Evolutionary conservation across 2,113 vertebrate species (phyloP), one percentile per base, ranked within the genome.

Genomic region (Chiloscyllium plagiosum): DNA sequence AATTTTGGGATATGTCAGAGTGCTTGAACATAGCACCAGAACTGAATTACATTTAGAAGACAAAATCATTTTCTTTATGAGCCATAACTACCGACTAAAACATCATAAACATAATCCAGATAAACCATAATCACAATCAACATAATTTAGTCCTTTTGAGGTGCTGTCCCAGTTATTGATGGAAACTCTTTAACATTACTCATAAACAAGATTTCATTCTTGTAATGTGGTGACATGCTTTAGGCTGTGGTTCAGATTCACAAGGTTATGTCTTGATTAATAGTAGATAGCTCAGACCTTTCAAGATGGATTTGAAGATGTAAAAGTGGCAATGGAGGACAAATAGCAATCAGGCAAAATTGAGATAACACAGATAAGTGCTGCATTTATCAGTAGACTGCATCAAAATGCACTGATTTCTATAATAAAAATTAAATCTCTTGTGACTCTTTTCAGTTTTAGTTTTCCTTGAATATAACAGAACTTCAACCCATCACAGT

Each of bases 291-390:
- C 96, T 96, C 96, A 72, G 97, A 96, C 97, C 96, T 97, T 97
- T 61, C 95, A 97, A 97, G 96, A 96, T 98, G 97, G 97, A 97
- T 98, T 98, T 0, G 94, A 97, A 97, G 97, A 97, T 0, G 69
- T 96, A 96, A 96, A 97, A 97, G 97, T 97, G 96, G 97, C 96
- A 96, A 96, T 96, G 96, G 96, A 97, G 96, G 97, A 97, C 97
- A 97, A 98, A 97, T 97, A 97, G 97, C 97, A 98, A 98, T 98
- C 98, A 98, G 97, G 97, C 97, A 97, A 97, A 98, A 98, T 98
- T 98, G 98, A 97, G 97, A 97, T 97, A 97, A 97, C 97, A 97
- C 96, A 97, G 96, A 97, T 97, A 97, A 98, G 97, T 97, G 97
- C 96, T 96, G 97, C 97, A 96, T 97, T 97, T 96, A 97, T 97